Evolutionary conservation across 2,113 vertebrate genomes (phyloP).

Genomic region (Aix galericulata): DNA sequence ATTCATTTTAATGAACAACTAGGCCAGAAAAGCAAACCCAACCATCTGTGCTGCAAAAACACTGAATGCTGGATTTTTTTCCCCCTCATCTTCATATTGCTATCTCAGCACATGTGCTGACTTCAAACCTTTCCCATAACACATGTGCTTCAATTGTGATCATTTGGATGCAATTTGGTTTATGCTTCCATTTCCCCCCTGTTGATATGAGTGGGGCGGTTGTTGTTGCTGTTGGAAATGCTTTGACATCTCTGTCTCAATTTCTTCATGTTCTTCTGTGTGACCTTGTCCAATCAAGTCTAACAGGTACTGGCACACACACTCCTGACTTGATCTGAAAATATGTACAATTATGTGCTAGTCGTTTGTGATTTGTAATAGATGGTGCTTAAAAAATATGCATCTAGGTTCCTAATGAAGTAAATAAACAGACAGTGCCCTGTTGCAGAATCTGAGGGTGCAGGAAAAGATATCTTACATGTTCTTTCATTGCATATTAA

Average conservation of each 20-base stretch:
- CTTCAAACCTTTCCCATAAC: conserved; percentile 62
- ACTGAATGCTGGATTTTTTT: conserved; percentile 58
- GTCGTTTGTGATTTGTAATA: not conserved
- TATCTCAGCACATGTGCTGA: conserved; percentile 68
- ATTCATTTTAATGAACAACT: conserved; percentile 66
- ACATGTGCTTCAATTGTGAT: conserved; percentile 45
- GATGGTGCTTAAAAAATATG: not conserved
- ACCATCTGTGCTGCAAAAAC: conserved; percentile 69
- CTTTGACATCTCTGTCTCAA: conserved; percentile 58
- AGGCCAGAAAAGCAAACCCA: conserved; percentile 53
- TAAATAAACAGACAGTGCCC: conserved; percentile 1
- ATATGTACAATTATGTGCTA: not conserved
- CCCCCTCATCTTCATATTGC: conserved; percentile 48
- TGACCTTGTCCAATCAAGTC: conserved; percentile 49
- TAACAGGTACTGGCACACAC: conserved; percentile 37
- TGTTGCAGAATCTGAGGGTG: not conserved
- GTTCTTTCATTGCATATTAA: not conserved
- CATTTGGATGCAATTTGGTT: conserved; percentile 67
- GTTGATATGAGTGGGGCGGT: not conserved
- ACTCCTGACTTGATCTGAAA: conserved; percentile 28
- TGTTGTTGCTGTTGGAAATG: conserved; percentile 45
- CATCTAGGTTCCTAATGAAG: not conserved
- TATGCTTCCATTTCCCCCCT: conserved; percentile 60
- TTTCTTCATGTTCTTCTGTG: conserved; percentile 26
- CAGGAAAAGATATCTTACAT: not conserved